Percentiles rank a stretch among this genome's conserved stretches.
Evolutionary conservation across 2,797 vertebrate genomes (phyloP).

Genomic region (Gobio occitaniae): DNA sequence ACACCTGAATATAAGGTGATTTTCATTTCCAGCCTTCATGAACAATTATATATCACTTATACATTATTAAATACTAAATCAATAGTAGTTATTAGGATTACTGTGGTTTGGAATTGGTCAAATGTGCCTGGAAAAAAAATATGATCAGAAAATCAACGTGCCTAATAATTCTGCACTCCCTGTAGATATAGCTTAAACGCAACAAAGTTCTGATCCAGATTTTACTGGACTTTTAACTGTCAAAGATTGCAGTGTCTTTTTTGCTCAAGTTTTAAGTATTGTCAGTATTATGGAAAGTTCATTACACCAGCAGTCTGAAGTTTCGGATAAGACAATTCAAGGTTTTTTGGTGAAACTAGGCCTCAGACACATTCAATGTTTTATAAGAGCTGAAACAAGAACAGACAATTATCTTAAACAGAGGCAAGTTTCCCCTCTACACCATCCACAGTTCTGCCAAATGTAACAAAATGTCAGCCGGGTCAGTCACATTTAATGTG

Average conservation of each 20-base stretch:
- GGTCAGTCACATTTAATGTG: slow-evolving; percentile 42
- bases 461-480: slow-evolving; percentile 32
- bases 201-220: background rate
- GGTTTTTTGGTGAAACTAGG: background rate
- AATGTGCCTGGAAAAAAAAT: too few relatives aligned
- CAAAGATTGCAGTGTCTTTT: background rate
- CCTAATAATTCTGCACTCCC: too few relatives aligned
- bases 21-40: too few relatives aligned
- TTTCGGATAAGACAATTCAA: too few relatives aligned
- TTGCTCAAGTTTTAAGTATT: slow-evolving; percentile 18
- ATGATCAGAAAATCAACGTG: too few relatives aligned
- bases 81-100: too few relatives aligned
- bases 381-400: slow-evolving; percentile 11
- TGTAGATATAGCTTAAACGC: background rate
- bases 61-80: too few relatives aligned
- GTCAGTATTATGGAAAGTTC: slow-evolving; percentile 7
- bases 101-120: too few relatives aligned
- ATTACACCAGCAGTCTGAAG: slow-evolving; percentile 20
- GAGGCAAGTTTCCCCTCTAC: background rate
- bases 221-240: background rate
- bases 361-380: background rate
- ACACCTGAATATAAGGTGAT: too few relatives aligned
- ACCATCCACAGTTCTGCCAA: slow-evolving; percentile 3
- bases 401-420: slow-evolving; percentile 1
- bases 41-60: too few relatives aligned